Percentiles rank a stretch among this genome's conserved stretches.
Conservation (phyloP, 2,888 invertebrate genomes). For the Pogonocherus hispidulus region DNA sequence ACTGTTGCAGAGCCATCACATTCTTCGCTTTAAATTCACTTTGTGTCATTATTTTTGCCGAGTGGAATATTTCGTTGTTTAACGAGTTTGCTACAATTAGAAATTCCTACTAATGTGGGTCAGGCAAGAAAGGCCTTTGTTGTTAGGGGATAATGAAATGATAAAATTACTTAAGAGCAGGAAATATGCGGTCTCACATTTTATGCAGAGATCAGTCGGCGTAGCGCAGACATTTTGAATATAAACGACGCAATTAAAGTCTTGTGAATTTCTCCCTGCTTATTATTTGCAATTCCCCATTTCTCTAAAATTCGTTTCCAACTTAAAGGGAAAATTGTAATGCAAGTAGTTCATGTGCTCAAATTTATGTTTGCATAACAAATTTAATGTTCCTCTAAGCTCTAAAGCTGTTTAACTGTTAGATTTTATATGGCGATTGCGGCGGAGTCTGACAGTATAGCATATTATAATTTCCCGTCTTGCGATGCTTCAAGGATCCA, state of each 20-base stretch:
- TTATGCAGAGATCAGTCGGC: constrained; percentile 47
- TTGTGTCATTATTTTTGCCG: constrained; percentile 1
- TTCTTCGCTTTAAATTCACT: neutral
- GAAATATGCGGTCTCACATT: constrained; percentile 44
- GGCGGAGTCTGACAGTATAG: constrained; percentile 26
- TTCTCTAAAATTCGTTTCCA: constrained; percentile 32
- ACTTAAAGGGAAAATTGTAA: constrained; percentile 30
- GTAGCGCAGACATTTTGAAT: constrained; percentile 50
- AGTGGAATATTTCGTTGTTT: constrained; percentile 1
- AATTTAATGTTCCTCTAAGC: constrained; percentile 28
- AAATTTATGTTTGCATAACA: constrained; percentile 32
- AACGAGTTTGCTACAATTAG: constrained; percentile 2
- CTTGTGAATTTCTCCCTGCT: constrained; percentile 43
- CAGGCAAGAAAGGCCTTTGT: constrained; percentile 39
- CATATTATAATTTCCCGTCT: no score
- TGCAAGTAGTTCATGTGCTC: constrained; percentile 23
- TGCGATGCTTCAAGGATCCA: no score
- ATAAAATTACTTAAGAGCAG: constrained; percentile 43
- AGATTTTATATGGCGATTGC: constrained; percentile 34
- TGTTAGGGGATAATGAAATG: constrained; percentile 39
- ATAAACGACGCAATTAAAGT: constrained; percentile 56
- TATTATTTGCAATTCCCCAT: constrained; percentile 42
- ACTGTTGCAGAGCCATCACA: neutral
- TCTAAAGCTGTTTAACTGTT: constrained; percentile 37
- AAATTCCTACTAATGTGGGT: constrained; percentile 40